Evolutionary conservation across 2,888 invertebrate genomes (phyloP).

Genomic region (Opisthograptis luteolata): DNA sequence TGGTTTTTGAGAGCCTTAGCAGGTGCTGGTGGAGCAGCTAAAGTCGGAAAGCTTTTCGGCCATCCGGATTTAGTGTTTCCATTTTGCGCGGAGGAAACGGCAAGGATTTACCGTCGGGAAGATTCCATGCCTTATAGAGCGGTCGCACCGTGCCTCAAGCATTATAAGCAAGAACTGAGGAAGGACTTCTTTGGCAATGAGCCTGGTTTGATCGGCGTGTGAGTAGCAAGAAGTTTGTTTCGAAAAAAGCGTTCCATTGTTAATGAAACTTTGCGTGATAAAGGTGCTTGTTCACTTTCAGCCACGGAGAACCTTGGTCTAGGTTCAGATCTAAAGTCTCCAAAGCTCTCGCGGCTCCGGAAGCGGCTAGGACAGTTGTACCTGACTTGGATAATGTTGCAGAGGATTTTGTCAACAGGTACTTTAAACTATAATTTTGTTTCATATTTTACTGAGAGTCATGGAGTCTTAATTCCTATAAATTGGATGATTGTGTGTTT

Average conservation of each 20-base stretch:
- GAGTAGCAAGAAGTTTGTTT: slow-evolving; percentile 62
- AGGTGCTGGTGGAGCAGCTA: slow-evolving; percentile 80
- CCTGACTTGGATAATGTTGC: slow-evolving; percentile 90
- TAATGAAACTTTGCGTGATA: slow-evolving; percentile 1
- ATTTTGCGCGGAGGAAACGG: slow-evolving; percentile 89
- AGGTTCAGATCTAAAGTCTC: slow-evolving; percentile 93
- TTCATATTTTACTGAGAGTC: background rate
- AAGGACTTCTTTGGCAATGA: slow-evolving; percentile 89
- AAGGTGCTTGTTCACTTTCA: slow-evolving; percentile 60
- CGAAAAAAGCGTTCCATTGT: background rate
- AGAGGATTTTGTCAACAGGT: slow-evolving; percentile 89
- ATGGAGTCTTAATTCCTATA: background rate
- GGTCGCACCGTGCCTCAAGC: slow-evolving; percentile 88
- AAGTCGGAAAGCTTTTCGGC: slow-evolving; percentile 89
- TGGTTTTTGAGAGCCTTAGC: slow-evolving; percentile 79
- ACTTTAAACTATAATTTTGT: slow-evolving; percentile 28
- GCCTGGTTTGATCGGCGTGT: slow-evolving; percentile 90
- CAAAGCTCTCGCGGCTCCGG: slow-evolving; percentile 91
- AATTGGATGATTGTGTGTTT: background rate
- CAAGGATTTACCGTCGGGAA: slow-evolving; percentile 88
- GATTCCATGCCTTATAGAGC: slow-evolving; percentile 89
- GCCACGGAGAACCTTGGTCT: slow-evolving; percentile 95
- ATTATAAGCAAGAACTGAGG: slow-evolving; percentile 88
- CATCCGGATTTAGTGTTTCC: slow-evolving; percentile 90
- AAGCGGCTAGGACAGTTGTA: slow-evolving; percentile 90